phyloP scores from a whole-genome alignment of 1,140 invertebrate genomes.

The Temnothorax longispinosus region DNA sequence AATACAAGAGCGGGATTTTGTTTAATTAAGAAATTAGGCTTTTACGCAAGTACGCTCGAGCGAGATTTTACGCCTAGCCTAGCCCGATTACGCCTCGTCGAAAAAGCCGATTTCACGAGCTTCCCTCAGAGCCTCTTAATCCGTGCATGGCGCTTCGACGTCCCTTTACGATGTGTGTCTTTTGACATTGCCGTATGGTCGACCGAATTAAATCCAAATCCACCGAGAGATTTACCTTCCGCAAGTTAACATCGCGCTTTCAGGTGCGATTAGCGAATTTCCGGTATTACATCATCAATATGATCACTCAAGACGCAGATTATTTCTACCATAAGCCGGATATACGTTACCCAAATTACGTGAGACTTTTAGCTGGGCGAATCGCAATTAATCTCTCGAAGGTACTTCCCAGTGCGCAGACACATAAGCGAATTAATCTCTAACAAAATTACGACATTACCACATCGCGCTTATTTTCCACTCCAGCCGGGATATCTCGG shows the following conservation, averaged over 20 bases:
- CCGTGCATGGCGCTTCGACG: background rate
- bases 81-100: background rate
- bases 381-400: background rate
- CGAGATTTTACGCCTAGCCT: background rate
- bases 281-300: background rate
- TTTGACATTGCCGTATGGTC: conserved; percentile 6
- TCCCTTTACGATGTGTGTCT: conserved; percentile 1
- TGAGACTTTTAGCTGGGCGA: background rate
- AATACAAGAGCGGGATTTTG: background rate
- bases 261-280: background rate
- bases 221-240: background rate
- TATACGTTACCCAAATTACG: background rate
- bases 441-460: conserved; percentile 39
- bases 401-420: background rate
- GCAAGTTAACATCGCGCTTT: conserved; percentile 4
- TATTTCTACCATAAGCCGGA: background rate
- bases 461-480: conserved; percentile 27
- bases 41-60: background rate
- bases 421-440: conserved; percentile 40
- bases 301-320: background rate
- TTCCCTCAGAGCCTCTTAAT: conserved; percentile 12
- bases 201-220: background rate
- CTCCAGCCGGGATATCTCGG: background rate
- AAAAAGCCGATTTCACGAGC: conserved; percentile 34
- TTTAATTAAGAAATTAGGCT: background rate